These are phyloP conservation scores for Ciconia nigra DNA, from an alignment of 2,797 vertebrate species.

Conservation along the genomic window DNA sequence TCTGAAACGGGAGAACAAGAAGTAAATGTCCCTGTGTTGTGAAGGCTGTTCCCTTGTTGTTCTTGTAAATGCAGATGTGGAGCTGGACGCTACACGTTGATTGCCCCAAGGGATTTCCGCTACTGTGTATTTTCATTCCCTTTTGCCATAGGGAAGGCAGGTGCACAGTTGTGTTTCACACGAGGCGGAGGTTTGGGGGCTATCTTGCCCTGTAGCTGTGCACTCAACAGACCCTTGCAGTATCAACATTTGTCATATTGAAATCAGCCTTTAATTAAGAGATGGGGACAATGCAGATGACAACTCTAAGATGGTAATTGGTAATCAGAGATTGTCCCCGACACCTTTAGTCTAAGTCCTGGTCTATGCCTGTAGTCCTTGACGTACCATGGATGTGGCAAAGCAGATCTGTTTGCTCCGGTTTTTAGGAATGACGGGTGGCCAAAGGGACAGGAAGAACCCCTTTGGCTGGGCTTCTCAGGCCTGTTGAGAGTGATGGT, in stretches of 20 bases:
- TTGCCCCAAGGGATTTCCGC: neutral
- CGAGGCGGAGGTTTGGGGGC: rapidly evolving
- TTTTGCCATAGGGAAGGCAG: neutral
- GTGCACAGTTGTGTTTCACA: neutral
- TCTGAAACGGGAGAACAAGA: neutral
- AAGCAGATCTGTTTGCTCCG: neutral
- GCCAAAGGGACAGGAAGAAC: neutral
- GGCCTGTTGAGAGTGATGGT: neutral
- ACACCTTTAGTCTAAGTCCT: neutral
- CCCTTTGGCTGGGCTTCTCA: neutral
- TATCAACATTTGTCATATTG: neutral
- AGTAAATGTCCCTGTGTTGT: neutral
- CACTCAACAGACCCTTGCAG: neutral
- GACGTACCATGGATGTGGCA: neutral
- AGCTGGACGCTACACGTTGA: rapidly evolving
- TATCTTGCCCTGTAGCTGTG: neutral
- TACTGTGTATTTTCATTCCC: neutral
- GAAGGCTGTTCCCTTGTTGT: neutral
- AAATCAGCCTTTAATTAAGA: neutral
- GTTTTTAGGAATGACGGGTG: neutral
- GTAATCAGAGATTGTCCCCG: neutral
- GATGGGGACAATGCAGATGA: neutral
- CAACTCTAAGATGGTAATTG: neutral
- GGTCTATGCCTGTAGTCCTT: neutral
- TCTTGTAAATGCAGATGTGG: neutral